Conservation (phyloP, 2,797 vertebrate species). For the Champsocephalus esox region DNA sequence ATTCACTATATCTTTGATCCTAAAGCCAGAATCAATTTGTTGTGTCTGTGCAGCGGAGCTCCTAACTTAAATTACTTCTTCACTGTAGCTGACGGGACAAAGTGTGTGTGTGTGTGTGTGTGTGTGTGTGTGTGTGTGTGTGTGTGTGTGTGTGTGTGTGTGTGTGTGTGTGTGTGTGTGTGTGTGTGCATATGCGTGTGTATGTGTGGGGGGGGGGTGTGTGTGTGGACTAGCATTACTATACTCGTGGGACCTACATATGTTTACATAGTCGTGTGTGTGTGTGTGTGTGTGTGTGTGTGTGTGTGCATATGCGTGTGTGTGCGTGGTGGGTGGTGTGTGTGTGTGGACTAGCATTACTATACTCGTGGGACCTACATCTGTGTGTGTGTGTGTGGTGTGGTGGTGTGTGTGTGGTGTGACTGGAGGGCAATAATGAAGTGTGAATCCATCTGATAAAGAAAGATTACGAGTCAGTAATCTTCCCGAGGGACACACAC, state of each 20-base stretch:
- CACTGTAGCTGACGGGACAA: conserved; percentile 10
- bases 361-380: too few species aligned
- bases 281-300: background rate
- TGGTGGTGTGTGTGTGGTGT: conserved; percentile 12
- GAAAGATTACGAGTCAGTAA: conserved; percentile 16
- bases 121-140: background rate
- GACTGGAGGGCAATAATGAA: background rate
- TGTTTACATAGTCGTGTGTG: too few species aligned
- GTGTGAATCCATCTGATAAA: conserved; percentile 33
- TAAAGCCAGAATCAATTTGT: conserved; percentile 49
- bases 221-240: too few species aligned
- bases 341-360: background rate
- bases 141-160: too few species aligned
- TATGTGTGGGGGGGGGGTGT: too few species aligned
- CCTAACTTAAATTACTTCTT: conserved; percentile 49
- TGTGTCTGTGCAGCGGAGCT: background rate
- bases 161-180: conserved; percentile 9
- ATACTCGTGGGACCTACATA: too few species aligned
- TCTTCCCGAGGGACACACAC: conserved; percentile 16
- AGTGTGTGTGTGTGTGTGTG: conserved; percentile 15
- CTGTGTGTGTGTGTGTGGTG: too few species aligned
- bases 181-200: too few species aligned
- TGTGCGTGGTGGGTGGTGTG: too few species aligned
- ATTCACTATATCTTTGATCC: conserved; percentile 22
- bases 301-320: conserved; percentile 8